Base-by-base conservation (phyloP, 2,888 invertebrate species). In the Gymnosoma rotundatum region DNA sequence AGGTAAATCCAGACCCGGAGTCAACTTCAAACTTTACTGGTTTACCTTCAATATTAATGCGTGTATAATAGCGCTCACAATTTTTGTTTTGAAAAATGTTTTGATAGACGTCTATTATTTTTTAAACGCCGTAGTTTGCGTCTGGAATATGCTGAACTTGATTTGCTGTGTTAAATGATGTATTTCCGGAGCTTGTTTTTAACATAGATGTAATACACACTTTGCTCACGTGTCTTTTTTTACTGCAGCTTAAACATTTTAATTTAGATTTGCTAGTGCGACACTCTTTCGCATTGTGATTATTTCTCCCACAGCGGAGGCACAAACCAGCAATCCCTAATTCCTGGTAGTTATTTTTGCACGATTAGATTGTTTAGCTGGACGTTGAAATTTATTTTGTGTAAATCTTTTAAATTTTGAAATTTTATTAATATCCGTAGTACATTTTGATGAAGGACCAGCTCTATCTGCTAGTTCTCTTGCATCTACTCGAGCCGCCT, bases 1-100 rank as follows among this genome's bases (percentile, higher is more conserved):
- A 72, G 32, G 60, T 32, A 50, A 32, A 60, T 3, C 45, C 58
- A 42, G 70, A 70, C 10, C 70, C 70, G 21, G 72, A 72, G n/a
- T 72, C 72, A 32, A 8, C 32, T 32, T 32, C 32, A 8, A 32
- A 64, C 48, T 32, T 48, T 48, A 25, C 25, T 12, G 9, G 32
- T 48, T 64, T 64, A 32, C 32, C 32, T 32, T 7, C 32, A 32
- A 32, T 32, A 8, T 7, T 32, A 8, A 32, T 32, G 6, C 8
- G 32, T 32, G 32, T 0, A 32, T 7, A 32, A 32, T 32, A 32
- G 8, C 7, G 32, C 8, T 32, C 32, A 32, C 0, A 32, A 32
- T 32, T 32, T 32, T 32, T 32, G 32, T 32, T 32, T 32, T 32
- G 8, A 32, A 32, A 32, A 32, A 8, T 32, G 32, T 32, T 32